Evolutionary conservation across 2,888 invertebrate genomes (phyloP).

Genomic region (Phyllotreta cruciferae): DNA sequence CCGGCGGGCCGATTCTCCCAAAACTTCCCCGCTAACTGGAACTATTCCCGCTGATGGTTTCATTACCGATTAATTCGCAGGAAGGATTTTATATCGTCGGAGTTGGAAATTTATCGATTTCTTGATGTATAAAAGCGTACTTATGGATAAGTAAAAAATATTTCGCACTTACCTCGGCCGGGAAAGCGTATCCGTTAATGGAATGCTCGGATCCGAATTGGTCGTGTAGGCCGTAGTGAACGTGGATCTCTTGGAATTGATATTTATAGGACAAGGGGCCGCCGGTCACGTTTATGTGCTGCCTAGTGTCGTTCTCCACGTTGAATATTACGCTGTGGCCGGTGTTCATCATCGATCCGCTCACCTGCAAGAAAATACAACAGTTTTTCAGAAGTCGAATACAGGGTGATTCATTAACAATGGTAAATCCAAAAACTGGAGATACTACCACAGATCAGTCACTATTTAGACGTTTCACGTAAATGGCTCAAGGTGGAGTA

Average conservation of each 20-base stretch:
- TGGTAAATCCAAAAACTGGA: too few species aligned
- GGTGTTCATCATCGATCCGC: constrained; percentile 88
- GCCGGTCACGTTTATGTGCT: constrained; percentile 91
- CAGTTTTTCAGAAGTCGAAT: too few species aligned
- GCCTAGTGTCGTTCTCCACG: constrained; percentile 83
- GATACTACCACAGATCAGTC: too few species aligned
- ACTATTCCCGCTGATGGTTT: too few species aligned
- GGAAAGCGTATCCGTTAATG: constrained; percentile 94
- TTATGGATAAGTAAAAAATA: not conserved
- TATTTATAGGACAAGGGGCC: constrained; percentile 96
- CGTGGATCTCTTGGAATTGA: constrained; percentile 93
- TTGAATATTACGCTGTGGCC: constrained; percentile 95
- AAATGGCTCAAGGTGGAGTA: too few species aligned
- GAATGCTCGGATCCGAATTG: constrained; percentile 96
- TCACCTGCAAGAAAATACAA: constrained; percentile 69
- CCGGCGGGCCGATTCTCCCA: too few species aligned
- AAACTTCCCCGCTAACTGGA: too few species aligned
- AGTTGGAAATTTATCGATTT: not conserved
- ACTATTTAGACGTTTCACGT: too few species aligned
- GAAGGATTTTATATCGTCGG: too few species aligned
- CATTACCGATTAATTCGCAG: too few species aligned
- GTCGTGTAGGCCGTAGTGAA: constrained; percentile 92
- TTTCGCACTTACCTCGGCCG: constrained; percentile 84
- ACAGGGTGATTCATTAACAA: too few species aligned
- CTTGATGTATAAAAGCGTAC: not conserved